Evolutionary conservation across 1,140 invertebrate species (phyloP).

Genomic region (Drosophila melanica): DNA sequence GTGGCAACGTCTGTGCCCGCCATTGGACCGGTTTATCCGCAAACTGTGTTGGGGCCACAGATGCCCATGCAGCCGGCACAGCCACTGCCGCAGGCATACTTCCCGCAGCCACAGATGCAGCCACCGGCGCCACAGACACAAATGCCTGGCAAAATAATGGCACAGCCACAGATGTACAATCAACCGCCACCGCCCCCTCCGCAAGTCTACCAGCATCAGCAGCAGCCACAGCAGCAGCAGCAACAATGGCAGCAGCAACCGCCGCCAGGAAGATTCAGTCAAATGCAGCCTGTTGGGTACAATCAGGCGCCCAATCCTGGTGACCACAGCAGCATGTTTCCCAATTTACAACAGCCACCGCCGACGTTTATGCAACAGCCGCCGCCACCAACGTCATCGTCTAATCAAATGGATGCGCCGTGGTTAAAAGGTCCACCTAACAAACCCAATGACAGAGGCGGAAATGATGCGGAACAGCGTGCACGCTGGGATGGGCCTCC

Average conservation of each 20-base stretch:
- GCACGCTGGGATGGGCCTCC: conserved; percentile 44
- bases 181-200: conserved; percentile 85
- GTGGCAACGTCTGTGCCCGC: conserved; percentile 20
- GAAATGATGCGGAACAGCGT: conserved; percentile 13
- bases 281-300: conserved; percentile 36
- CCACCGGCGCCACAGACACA: conserved; percentile 24
- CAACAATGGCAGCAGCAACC: conserved; percentile 31
- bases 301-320: conserved; percentile 15
- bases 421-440: conserved; percentile 14
- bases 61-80: conserved; percentile 18
- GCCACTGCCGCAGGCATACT: conserved; percentile 43
- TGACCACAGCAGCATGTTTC: conserved; percentile 30
- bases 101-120: conserved; percentile 40
- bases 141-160: conserved; percentile 62
- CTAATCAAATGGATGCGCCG: conserved; percentile 33
- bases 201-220: conserved; percentile 62
- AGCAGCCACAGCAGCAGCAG: conserved; percentile 17
- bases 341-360: conserved; percentile 65
- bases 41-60: conserved; percentile 25
- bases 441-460: conserved; percentile 21
- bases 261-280: conserved; percentile 22
- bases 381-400: neutral
- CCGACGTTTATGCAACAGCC: conserved; percentile 38
- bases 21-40: conserved; percentile 41
- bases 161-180: conserved; percentile 74